Percentiles rank a stretch among this genome's conserved stretches.
Conservation (phyloP, 2,113 vertebrate genomes). For the Amia ocellicauda region DNA sequence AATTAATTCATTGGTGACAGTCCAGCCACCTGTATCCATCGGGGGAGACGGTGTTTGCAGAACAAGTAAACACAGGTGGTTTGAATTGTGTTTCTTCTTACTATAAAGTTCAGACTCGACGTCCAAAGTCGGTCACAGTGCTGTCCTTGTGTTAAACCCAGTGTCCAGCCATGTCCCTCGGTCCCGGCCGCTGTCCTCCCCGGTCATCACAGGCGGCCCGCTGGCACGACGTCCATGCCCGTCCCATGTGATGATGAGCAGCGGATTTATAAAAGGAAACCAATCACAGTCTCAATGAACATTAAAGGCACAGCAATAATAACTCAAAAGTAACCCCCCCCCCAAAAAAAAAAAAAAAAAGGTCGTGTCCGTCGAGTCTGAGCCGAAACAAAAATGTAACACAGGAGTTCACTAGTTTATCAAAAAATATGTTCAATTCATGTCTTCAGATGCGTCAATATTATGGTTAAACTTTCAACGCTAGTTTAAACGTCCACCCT, state of each 20-base stretch:
- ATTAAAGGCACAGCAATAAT: conserved; percentile 32
- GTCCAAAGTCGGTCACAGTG: conserved; percentile 2
- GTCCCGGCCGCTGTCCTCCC: conserved; percentile 9
- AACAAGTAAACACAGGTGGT: conserved; percentile 11
- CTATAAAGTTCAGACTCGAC: not conserved
- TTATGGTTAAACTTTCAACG: too few relatives aligned
- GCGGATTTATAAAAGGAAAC: conserved; percentile 28
- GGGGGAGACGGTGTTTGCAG: not conserved
- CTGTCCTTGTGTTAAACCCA: not conserved
- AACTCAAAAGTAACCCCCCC: not conserved
- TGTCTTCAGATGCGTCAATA: too few relatives aligned
- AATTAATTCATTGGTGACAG: not conserved
- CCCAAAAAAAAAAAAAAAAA: too few relatives aligned
- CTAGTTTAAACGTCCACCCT: too few relatives aligned
- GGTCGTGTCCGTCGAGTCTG: too few relatives aligned
- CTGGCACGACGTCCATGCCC: conserved; percentile 23
- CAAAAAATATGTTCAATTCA: too few relatives aligned
- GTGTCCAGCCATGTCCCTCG: not conserved
- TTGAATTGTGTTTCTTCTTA: not conserved
- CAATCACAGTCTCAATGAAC: conserved; percentile 20
- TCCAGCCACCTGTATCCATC: not conserved
- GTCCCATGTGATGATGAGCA: conserved; percentile 27
- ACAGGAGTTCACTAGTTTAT: too few relatives aligned
- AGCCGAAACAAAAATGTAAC: too few relatives aligned
- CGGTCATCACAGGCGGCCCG: conserved; percentile 13